Conservation (phyloP, 2,888 invertebrate species). For the Agonopterix arenella region DNA sequence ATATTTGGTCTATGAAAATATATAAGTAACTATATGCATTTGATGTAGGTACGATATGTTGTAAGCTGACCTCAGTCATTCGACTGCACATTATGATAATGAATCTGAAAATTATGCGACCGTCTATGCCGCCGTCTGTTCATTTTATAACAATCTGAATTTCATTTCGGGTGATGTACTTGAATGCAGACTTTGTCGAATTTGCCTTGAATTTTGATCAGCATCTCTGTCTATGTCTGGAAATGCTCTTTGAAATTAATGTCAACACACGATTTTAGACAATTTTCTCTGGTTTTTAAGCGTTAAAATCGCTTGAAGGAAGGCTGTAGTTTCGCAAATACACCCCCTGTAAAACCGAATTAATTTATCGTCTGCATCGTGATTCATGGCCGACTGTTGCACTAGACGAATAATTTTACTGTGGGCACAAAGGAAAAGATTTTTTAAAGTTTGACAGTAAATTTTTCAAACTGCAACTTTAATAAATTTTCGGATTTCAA, state of each 20-base stretch:
- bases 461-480: background rate
- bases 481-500: background rate
- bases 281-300: conserved; percentile 4
- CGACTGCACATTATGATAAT: conserved; percentile 72
- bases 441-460: background rate
- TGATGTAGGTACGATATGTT: background rate
- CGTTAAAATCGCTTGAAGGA: conserved; percentile 25
- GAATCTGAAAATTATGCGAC: conserved; percentile 70
- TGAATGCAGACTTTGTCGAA: conserved; percentile 66
- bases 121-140: conserved; percentile 56
- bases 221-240: conserved; percentile 47
- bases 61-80: conserved; percentile 57
- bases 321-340: conserved; percentile 26
- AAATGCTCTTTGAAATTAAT: conserved; percentile 21
- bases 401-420: conserved; percentile 66
- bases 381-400: conserved; percentile 66
- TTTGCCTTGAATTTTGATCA: conserved; percentile 75
- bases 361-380: conserved; percentile 57
- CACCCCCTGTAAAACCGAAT: conserved; percentile 51
- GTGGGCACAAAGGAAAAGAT: conserved; percentile 22
- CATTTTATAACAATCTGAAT: conserved; percentile 69
- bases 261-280: conserved; percentile 26
- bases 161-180: conserved; percentile 61
- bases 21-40: no score
- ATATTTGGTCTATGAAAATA: no score